Evolutionary conservation across 1,140 invertebrate species (phyloP), one percentile per base, ranked within the genome.

Genomic region (Branchinecta lynchi): DNA sequence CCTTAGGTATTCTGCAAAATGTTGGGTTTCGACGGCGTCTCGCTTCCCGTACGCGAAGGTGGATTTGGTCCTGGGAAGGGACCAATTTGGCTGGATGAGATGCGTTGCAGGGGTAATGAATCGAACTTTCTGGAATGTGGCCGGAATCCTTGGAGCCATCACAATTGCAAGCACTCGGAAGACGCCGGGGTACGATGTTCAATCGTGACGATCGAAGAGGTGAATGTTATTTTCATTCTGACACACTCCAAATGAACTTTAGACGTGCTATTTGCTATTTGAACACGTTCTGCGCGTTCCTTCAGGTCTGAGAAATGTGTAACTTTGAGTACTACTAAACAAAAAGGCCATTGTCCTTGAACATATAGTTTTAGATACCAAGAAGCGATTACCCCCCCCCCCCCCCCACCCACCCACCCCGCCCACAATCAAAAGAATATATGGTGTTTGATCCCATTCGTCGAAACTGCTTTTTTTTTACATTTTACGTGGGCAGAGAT

Each of bases 141-240:
- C 1, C 84, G 86, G 72, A 81, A 80, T 74, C 78, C 81, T n/a
- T 89, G 87, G 86, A 86, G 86, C 21, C 81, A 82, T 68, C 82
- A 84, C 73, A 87, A 88, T 73, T 90, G 88, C 75, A 82, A 86
- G 72, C 86, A 89, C 75, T 80, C 81, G n/a, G 88, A 90, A 78
- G 87, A 88, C 75, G 87, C 85, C 7, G 84, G 84, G n/a, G 81
- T 90, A 12, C 80, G 83, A 20, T 87, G 86, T 74, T 77, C 77
- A 66, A 69, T 66, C 15, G 43, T 51, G 6, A 32, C 67, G 17
- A 71, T 15, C 10, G n/a, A 20, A 17, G 44, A 44, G 45, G 70
- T 71, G 68, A n/a, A 9, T 70, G 15, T 15, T 3, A 32, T 67
- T 67, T 32, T 66, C 66, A 1, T 65, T 69, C 32, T 21, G 70